Evolutionary conservation across 2,888 invertebrate genomes (phyloP).

Genomic region (Seladonia tumulorum): DNA sequence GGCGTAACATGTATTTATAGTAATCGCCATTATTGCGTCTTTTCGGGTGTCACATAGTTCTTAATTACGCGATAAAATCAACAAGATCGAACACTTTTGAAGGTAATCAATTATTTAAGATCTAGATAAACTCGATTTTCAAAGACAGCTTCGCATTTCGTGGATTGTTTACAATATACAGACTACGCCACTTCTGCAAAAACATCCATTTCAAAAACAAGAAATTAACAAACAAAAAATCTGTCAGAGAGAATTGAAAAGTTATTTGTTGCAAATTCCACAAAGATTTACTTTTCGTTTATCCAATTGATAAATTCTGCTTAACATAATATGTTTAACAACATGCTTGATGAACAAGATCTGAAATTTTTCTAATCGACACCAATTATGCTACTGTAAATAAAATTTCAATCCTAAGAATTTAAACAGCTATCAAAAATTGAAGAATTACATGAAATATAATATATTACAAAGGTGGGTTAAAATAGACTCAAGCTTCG

Average conservation of each 20-base stretch:
- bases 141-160: background rate
- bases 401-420: background rate
- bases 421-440: background rate
- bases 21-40: background rate
- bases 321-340: background rate
- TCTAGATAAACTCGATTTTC: background rate
- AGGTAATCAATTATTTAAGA: constrained; percentile 4
- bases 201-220: background rate
- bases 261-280: background rate
- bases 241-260: background rate
- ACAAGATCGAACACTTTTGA: background rate
- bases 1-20: background rate
- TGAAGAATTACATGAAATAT: background rate
- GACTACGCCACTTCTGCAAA: background rate
- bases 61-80: background rate
- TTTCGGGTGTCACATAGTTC: background rate
- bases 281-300: background rate
- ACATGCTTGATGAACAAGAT: background rate
- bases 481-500: background rate
- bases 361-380: background rate
- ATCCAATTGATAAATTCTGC: background rate
- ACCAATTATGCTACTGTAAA: background rate
- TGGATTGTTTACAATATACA: background rate
- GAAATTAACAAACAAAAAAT: background rate
- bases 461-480: background rate